These are phyloP conservation scores for Crepidodera aurea DNA, from an alignment of 2,888 invertebrate genomes.

Conservation along the genomic window DNA sequence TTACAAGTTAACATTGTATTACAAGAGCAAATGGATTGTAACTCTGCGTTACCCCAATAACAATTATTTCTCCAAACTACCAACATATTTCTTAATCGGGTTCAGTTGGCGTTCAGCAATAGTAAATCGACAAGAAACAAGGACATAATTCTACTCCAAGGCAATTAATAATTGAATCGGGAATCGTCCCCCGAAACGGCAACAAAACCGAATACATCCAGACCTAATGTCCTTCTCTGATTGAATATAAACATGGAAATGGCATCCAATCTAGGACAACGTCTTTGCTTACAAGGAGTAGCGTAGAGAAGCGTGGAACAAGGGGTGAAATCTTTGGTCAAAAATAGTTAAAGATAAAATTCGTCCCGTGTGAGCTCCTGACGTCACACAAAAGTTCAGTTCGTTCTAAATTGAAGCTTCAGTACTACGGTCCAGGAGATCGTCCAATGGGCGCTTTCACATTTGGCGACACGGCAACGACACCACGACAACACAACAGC, in stretches of 20 bases:
- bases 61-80: slow-evolving; percentile 19
- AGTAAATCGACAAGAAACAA: slow-evolving; percentile 19
- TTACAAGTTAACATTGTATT: slow-evolving; percentile 7
- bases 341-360: no score
- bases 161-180: slow-evolving; percentile 21
- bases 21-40: slow-evolving; percentile 12
- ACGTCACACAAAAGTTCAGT: no score
- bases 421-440: no score
- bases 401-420: no score
- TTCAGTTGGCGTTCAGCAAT: slow-evolving; percentile 13
- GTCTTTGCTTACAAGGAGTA: not conserved
- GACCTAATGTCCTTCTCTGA: slow-evolving; percentile 8
- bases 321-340: no score
- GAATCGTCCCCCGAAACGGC: slow-evolving; percentile 7
- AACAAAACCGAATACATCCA: slow-evolving; percentile 9
- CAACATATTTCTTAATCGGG: slow-evolving; percentile 20
- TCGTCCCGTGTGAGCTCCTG: no score
- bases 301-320: no score
- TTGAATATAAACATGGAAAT: slow-evolving; percentile 9
- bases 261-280: not conserved
- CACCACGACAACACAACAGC: no score
- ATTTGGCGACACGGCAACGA: no score
- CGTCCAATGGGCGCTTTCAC: no score
- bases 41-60: slow-evolving; percentile 10
- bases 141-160: slow-evolving; percentile 10